Evolutionary conservation across 2,888 invertebrate species (phyloP).

Genomic region (Andrena camellia): DNA sequence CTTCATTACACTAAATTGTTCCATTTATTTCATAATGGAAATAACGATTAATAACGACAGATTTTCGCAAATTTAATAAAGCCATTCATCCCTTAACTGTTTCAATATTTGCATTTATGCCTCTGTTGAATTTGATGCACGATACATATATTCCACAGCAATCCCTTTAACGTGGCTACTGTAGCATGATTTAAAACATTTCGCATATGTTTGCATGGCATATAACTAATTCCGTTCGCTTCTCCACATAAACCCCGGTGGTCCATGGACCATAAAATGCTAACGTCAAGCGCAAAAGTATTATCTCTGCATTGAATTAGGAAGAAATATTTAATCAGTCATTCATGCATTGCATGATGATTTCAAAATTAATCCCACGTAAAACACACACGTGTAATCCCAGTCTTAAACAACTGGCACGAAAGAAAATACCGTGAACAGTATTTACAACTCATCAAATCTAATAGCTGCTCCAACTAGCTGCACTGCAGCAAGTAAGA

Average conservation of each 20-base stretch:
- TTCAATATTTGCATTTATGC: background rate
- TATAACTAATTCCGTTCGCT: background rate
- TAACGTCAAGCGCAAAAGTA: background rate
- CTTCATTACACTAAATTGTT: background rate
- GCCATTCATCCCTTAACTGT: background rate
- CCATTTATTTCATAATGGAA: background rate
- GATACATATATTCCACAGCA: background rate
- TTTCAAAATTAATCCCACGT: background rate
- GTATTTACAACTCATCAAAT: background rate
- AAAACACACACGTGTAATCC: background rate
- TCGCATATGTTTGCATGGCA: background rate
- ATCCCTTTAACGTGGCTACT: background rate
- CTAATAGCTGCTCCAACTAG: background rate
- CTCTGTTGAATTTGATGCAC: background rate
- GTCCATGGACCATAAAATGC: background rate
- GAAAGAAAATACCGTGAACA: slow-evolving; percentile 4
- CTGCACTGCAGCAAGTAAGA: background rate
- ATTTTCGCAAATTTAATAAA: background rate
- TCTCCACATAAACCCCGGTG: background rate
- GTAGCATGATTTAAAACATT: background rate
- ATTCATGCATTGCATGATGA: background rate
- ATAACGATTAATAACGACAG: background rate
- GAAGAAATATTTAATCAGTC: background rate
- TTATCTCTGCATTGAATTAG: background rate
- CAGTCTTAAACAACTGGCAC: background rate